Evolutionary conservation across 2,888 invertebrate genomes (phyloP).

Genomic region (Melieria picta): DNA sequence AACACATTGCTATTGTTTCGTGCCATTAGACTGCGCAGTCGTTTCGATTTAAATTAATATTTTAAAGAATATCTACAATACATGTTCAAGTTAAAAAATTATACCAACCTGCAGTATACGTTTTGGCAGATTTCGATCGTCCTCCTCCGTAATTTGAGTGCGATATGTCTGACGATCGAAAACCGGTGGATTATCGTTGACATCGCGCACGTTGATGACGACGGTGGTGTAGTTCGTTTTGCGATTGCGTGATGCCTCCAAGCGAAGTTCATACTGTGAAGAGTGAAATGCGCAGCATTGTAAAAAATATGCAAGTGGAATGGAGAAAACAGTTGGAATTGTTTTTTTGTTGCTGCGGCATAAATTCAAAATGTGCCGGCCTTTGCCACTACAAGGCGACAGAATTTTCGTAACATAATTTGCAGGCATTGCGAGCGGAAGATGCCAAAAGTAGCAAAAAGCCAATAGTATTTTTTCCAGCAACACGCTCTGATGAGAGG

Average conservation of each 20-base stretch:
- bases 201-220: slow-evolving; percentile 95
- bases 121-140: slow-evolving; percentile 92
- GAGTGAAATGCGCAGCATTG: slow-evolving; percentile 26
- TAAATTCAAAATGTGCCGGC: too few species aligned
- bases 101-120: slow-evolving; percentile 85
- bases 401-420: too few species aligned
- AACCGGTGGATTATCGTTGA: slow-evolving; percentile 86
- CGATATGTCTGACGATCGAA: slow-evolving; percentile 95
- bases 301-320: slow-evolving; percentile 31
- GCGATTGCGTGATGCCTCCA: slow-evolving; percentile 94
- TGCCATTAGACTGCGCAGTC: neutral
- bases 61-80: neutral
- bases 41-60: neutral
- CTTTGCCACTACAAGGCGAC: too few species aligned
- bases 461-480: too few species aligned
- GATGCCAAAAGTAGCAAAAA: too few species aligned
- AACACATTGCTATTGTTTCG: too few species aligned
- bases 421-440: too few species aligned
- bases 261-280: slow-evolving; percentile 86
- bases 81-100: too few species aligned
- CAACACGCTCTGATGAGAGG: too few species aligned
- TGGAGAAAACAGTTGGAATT: slow-evolving; percentile 30
- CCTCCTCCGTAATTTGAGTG: slow-evolving; percentile 95
- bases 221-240: slow-evolving; percentile 97
- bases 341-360: too few species aligned